A percentile compares a stretch with the other conserved stretches of the same genome.
Evolutionary conservation across 2,888 invertebrate genomes (phyloP).

Genomic region (Andrena camellia): DNA sequence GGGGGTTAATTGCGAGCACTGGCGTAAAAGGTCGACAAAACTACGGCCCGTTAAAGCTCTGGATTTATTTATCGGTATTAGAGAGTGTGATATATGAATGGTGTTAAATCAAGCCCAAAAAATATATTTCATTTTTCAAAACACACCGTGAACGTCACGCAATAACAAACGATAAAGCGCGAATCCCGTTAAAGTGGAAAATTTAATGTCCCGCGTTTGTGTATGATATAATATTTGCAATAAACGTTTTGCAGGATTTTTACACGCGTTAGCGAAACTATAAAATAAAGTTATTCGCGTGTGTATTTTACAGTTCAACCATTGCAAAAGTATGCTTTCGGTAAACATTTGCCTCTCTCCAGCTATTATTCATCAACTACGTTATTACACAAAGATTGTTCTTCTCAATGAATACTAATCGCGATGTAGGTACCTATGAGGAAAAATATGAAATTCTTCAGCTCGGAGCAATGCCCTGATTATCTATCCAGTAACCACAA

Average conservation of each 20-base stretch:
- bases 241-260: slow-evolving; percentile 50
- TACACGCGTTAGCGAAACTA: slow-evolving; percentile 26
- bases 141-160: slow-evolving; percentile 44
- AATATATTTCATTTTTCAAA: slow-evolving; percentile 55
- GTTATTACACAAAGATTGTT: not conserved
- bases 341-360: not conserved
- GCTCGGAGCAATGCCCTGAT: not conserved
- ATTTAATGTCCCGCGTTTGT: slow-evolving; percentile 56
- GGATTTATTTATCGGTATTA: slow-evolving; percentile 55
- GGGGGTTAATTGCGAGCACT: slow-evolving; percentile 34
- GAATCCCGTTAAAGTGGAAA: slow-evolving; percentile 56
- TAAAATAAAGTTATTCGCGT: slow-evolving; percentile 46
- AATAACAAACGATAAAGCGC: slow-evolving; percentile 53
- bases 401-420: not conserved
- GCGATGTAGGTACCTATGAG: not conserved
- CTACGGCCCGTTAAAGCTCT: slow-evolving; percentile 45
- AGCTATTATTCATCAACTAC: not conserved
- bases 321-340: slow-evolving; percentile 12
- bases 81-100: slow-evolving; percentile 52
- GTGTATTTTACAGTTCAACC: slow-evolving; percentile 21
- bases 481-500: too few relatives aligned
- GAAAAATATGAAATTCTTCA: not conserved
- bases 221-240: slow-evolving; percentile 53
- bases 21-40: slow-evolving; percentile 44
- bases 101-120: slow-evolving; percentile 44